Base-by-base conservation (phyloP, 2,113 vertebrate genomes). In the Cynoglossus semilaevis region DNA sequence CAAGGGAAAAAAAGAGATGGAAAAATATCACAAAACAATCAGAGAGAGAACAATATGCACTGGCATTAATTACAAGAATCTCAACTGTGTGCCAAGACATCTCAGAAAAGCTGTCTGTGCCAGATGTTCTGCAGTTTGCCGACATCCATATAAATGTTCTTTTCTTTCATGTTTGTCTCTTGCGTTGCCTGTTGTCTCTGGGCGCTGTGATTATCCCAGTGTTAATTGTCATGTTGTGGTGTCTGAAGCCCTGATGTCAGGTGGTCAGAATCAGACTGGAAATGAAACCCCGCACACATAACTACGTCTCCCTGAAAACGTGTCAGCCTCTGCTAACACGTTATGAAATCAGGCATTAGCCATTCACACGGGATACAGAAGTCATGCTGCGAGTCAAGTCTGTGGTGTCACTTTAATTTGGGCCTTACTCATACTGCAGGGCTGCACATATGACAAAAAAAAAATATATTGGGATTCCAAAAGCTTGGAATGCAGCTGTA, bases 51-150 rank as follows among this genome's bases (percentile, higher is more conserved):
- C 57, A 37, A 54, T 58, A 44, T 58, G 55, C 48, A 71, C 29
- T 44, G 73, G 73, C 68, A 79, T 79, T 70, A 78, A 54, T 51
- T 52, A 15, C 43, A 75, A 72, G 19, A 51, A 52, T 57, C 62
- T 51, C n/a, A 55, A 53, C 14, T 16, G 50, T 37, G 14, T 18
- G 34, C 34, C 55, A 19, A 51, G 22, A 55, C 72, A 67, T 74
- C 54, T 8, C 9, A 51, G 16, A 34, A 56, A 70, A 60, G 22
- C 50, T 68, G 56, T 52, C 71, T 56, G 49, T 29, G 51, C 51
- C 53, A 66, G 65, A 66, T 58, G 64, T n/a, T 29, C 22, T 29
- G 22, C 22, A 29, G 64, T 68, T 76, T 75, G 19, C 63, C 56
- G 66, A 1, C 45, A 40, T 67, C 50, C 49, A 72, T 65, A 16